Conservation (phyloP, 2,888 invertebrate species). For the Psylliodes chrysocephalus region DNA sequence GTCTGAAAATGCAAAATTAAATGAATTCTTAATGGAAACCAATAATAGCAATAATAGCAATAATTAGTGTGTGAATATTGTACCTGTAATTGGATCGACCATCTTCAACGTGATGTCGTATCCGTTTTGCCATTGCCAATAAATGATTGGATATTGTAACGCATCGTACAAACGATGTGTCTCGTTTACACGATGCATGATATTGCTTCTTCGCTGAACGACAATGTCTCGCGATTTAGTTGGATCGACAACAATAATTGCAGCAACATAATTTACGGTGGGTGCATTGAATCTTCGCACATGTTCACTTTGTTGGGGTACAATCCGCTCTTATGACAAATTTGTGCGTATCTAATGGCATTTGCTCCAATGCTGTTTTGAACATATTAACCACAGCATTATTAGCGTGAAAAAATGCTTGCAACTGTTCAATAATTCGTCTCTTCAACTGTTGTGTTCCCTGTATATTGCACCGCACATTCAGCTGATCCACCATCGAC, state of each 20-base stretch:
- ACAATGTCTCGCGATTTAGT: not conserved
- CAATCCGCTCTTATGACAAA: constrained; percentile 8
- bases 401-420: no score
- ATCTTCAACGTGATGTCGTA: not conserved
- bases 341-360: constrained; percentile 10
- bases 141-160: not conserved
- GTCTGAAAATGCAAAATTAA: not conserved
- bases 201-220: not conserved
- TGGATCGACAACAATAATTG: not conserved
- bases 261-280: not conserved
- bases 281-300: not conserved
- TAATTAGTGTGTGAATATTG: not conserved
- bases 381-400: no score
- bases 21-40: not conserved
- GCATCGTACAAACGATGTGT: not conserved
- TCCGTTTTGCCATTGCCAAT: not conserved
- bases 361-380: no score
- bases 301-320: not conserved
- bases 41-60: constrained; percentile 10
- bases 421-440: no score
- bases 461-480: no score
- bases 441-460: no score
- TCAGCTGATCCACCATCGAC: no score
- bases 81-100: not conserved
- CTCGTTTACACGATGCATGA: not conserved